Percentiles rank a stretch among this genome's conserved stretches.
phyloP scores from a whole-genome alignment of 2,113 vertebrate species.

The Chloropsis hardwickii region DNA sequence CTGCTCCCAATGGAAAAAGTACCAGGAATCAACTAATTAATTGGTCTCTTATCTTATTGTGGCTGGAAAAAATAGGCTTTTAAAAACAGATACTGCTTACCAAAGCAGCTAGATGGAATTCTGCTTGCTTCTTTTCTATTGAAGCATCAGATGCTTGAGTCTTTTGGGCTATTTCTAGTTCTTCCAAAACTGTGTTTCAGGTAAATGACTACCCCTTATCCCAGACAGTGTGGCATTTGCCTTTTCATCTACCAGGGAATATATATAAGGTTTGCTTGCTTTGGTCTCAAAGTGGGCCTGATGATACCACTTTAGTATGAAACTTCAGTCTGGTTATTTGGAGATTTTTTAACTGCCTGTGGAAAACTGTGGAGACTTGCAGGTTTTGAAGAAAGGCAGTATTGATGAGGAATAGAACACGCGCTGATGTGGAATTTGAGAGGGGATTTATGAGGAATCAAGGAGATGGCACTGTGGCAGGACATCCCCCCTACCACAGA shows the following conservation, averaged over 20 bases:
- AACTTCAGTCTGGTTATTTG: not conserved
- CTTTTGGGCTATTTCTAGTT: not conserved
- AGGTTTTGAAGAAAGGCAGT: not conserved
- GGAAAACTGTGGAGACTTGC: not conserved
- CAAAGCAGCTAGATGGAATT: not conserved
- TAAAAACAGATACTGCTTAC: not conserved
- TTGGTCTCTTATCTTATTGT: not conserved
- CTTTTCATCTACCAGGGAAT: not conserved
- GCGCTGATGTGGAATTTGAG: not conserved
- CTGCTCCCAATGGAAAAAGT: not conserved
- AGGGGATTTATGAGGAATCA: not conserved
- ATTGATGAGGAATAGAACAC: not conserved
- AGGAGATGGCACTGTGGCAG: not conserved
- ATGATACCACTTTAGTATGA: not conserved
- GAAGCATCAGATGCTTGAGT: not conserved
- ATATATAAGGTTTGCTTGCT: not conserved
- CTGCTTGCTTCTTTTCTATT: not conserved
- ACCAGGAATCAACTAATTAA: not conserved
- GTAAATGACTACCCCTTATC: not conserved
- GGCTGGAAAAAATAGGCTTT: not conserved
- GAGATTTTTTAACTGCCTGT: not conserved
- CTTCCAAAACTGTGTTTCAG: not conserved
- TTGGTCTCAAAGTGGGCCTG: not conserved
- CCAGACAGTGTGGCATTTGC: not conserved
- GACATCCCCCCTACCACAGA: not conserved